Conservation (phyloP, 2,113 vertebrate species). For the Sminthopsis crassicaudata region DNA sequence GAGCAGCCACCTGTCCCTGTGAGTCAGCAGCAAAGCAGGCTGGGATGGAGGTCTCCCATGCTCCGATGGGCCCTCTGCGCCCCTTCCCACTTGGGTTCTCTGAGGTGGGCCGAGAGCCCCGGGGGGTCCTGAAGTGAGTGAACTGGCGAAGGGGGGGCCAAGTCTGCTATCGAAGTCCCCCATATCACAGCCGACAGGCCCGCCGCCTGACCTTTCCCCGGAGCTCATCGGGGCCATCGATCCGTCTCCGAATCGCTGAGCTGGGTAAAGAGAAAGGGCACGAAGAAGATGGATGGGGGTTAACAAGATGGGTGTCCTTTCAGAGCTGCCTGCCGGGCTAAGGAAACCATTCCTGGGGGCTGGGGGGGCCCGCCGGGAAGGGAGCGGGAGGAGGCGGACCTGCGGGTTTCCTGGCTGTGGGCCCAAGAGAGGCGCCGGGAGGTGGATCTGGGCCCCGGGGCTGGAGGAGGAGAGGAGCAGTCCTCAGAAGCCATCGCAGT, state of each 20-base stretch:
- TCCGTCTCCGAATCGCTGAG: neutral
- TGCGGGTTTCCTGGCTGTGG: too few relatives aligned
- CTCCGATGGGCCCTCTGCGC: too few relatives aligned
- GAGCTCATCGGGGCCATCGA: neutral
- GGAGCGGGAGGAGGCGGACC: neutral
- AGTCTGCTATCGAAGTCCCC: neutral
- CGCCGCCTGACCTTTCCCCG: neutral
- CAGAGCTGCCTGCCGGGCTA: neutral
- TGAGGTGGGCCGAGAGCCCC: neutral
- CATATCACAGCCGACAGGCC: neutral
- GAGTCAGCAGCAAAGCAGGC: neutral
- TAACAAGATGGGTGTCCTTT: neutral
- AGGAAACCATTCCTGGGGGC: neutral
- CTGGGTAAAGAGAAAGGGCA: neutral
- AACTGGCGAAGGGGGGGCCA: neutral
- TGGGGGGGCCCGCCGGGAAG: neutral
- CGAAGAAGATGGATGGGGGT: neutral
- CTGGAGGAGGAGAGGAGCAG: neutral
- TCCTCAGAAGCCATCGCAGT: fast-evolving
- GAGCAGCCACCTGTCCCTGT: neutral
- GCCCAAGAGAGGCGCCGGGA: neutral
- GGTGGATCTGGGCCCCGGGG: too few relatives aligned
- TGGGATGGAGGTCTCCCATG: too few relatives aligned
- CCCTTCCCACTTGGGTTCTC: neutral
- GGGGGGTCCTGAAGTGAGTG: neutral